phyloP scores from a whole-genome alignment of 2,888 invertebrate species.

The Thereva nobilitata region DNA sequence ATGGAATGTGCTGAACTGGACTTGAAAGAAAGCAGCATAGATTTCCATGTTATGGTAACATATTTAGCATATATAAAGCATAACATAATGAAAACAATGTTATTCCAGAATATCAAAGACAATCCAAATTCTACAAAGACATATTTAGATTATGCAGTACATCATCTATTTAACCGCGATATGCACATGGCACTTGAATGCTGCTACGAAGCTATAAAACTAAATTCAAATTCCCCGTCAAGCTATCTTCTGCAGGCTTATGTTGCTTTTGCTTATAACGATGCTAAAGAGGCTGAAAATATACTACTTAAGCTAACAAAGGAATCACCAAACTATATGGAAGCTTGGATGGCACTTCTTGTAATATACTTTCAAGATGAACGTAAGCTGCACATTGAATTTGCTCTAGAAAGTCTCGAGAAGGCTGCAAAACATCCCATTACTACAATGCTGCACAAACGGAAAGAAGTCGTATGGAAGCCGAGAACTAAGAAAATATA shows the following conservation, averaged over 20 bases:
- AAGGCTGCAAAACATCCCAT: conserved; percentile 2
- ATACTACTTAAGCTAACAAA: conserved; percentile 19
- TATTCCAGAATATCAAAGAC: conserved; percentile 38
- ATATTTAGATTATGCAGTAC: conserved; percentile 31
- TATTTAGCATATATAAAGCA: too few relatives aligned
- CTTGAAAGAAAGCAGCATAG: too few relatives aligned
- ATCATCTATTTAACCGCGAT: conserved; percentile 21
- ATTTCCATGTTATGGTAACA: too few relatives aligned
- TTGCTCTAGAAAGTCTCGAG: background rate
- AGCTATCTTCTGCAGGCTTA: conserved; percentile 34
- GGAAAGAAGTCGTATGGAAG: conserved; percentile 24
- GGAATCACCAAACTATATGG: conserved; percentile 26
- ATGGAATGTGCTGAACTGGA: too few relatives aligned
- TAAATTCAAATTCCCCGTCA: conserved; percentile 7
- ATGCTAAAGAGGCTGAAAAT: conserved; percentile 18
- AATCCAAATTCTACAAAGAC: background rate
- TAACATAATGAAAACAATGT: too few relatives aligned
- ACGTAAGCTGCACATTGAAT: conserved; percentile 1
- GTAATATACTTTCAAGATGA: conserved; percentile 16
- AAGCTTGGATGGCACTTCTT: conserved; percentile 31
- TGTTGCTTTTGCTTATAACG: conserved; percentile 21
- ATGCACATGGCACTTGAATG: conserved; percentile 31
- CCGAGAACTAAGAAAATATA: background rate
- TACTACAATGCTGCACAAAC: conserved; percentile 23
- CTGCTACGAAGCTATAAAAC: conserved; percentile 19